Evolutionary conservation across 2,888 invertebrate genomes (phyloP).

Genomic region (Apoderus coryli): DNA sequence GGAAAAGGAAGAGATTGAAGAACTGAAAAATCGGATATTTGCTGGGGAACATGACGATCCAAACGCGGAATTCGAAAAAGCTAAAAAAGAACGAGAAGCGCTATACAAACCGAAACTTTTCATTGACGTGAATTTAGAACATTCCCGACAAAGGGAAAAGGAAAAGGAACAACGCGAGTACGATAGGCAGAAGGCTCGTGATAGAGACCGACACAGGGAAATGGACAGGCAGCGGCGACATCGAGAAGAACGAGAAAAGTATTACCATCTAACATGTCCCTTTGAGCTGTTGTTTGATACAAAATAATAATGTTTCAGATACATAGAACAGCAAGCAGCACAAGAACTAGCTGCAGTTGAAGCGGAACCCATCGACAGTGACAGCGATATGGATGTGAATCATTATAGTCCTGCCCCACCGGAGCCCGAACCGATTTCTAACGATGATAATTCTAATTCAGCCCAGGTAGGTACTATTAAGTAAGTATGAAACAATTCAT

Average conservation of each 20-base stretch:
- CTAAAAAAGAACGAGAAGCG: slow-evolving; percentile 62
- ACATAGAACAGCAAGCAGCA: slow-evolving; percentile 41
- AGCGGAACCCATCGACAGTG: slow-evolving; percentile 62
- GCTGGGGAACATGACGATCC: slow-evolving; percentile 51
- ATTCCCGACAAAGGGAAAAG: slow-evolving; percentile 43
- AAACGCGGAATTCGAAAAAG: slow-evolving; percentile 46
- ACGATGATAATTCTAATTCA: slow-evolving; percentile 25
- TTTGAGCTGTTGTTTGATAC: slow-evolving; percentile 5
- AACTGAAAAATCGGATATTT: slow-evolving; percentile 63
- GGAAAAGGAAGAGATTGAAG: slow-evolving; percentile 79
- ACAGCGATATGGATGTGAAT: slow-evolving; percentile 36
- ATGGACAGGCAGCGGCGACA: slow-evolving; percentile 49
- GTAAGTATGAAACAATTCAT: too few species aligned
- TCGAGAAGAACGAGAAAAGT: slow-evolving; percentile 31
- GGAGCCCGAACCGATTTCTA: slow-evolving; percentile 20
- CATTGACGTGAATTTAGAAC: slow-evolving; percentile 51
- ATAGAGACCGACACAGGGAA: slow-evolving; percentile 78
- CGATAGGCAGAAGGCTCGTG: slow-evolving; percentile 39
- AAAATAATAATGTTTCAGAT: slow-evolving; percentile 24
- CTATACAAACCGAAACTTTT: slow-evolving; percentile 72
- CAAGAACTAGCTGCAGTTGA: slow-evolving; percentile 49
- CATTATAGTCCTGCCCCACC: slow-evolving; percentile 28
- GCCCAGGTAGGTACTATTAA: slow-evolving; percentile 23
- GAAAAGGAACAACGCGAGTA: slow-evolving; percentile 40
- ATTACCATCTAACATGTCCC: too few species aligned